Evolutionary conservation across 2,797 vertebrate genomes (phyloP), one percentile per base, ranked within the genome.

Genomic region (Pseudochaenichthys georgianus): DNA sequence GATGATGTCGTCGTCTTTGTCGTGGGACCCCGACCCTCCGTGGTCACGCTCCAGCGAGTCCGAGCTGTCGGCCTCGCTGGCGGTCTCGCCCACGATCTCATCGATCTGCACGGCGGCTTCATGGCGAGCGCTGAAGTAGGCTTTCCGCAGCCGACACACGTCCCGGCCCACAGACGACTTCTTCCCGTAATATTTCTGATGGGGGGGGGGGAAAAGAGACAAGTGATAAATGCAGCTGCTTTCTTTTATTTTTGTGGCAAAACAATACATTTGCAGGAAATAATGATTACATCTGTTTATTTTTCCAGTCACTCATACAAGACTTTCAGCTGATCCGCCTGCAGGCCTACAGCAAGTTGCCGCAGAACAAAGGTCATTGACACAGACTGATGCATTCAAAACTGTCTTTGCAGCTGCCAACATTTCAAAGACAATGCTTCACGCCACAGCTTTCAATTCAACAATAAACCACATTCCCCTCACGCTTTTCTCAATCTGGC

Each of bases 1-100:
- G 91, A 99, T 99, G 48, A 99, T 90, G 2, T 99, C 98, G 16
- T 99, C 98, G 0, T 99, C 98, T 91, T 99, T 99, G 92, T 95
- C 94, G 5, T 95, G 94, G 13, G 90, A 78, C 23, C 93, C 92
- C 0, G 87, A 72, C 12, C 96, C 96, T 1, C 96, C 92, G 0
- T 97, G 97, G 73, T 99, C 98, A 3, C 97, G 97, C 1, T 97
- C 98, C 78, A 95, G 90, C 0, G 97, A 99, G 1, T 99, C 98
- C 0, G 97, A 98, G 96, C 98, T 98, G 96, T 99, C 98, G 0
- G 98, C 98, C 79, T 99, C 98, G 6, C 98, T 99, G 2, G 94
- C 98, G 0, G 98, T 99, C 88, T 99, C 98, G 0, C 98, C 98
- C 78, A 99, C 97, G 2, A 99, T 99, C 92, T 99, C 98, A 17